Conservation (phyloP, 1,140 invertebrate genomes). For the Conus betulinus region DNA sequence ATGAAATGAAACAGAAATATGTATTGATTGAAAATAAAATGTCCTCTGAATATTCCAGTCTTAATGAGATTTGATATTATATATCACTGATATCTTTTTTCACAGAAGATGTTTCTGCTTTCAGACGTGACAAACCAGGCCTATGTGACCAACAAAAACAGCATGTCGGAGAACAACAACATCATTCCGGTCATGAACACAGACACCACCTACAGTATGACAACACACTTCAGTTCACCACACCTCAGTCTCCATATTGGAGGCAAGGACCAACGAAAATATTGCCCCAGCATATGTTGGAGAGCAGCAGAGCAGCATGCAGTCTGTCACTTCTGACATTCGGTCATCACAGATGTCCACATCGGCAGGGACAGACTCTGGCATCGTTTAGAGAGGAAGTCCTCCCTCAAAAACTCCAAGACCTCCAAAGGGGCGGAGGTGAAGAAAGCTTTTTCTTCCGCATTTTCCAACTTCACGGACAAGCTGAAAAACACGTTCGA, state of each 20-base stretch:
- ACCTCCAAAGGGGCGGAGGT: constrained; percentile 40
- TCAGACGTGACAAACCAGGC: constrained; percentile 8
- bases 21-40: no score
- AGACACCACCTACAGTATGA: background rate
- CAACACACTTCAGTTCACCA: background rate
- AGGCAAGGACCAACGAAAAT: background rate
- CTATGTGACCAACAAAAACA: background rate
- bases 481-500: constrained; percentile 66
- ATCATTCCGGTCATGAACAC: background rate
- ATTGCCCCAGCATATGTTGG: background rate
- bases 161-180: constrained; percentile 1
- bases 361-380: constrained; percentile 50
- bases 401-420: constrained; percentile 35
- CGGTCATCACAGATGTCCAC: constrained; percentile 39
- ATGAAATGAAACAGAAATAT: no score
- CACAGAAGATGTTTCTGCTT: background rate
- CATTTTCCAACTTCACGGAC: constrained; percentile 66
- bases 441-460: constrained; percentile 67
- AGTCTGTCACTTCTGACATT: constrained; percentile 12
- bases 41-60: no score
- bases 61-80: no score
- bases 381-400: constrained; percentile 41
- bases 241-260: background rate
- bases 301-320: background rate
- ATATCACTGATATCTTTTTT: no score